A percentile compares a stretch with the other conserved stretches of the same genome.
Evolutionary conservation across 2,113 vertebrate species (phyloP).

Genomic region (Macrotus californicus): DNA sequence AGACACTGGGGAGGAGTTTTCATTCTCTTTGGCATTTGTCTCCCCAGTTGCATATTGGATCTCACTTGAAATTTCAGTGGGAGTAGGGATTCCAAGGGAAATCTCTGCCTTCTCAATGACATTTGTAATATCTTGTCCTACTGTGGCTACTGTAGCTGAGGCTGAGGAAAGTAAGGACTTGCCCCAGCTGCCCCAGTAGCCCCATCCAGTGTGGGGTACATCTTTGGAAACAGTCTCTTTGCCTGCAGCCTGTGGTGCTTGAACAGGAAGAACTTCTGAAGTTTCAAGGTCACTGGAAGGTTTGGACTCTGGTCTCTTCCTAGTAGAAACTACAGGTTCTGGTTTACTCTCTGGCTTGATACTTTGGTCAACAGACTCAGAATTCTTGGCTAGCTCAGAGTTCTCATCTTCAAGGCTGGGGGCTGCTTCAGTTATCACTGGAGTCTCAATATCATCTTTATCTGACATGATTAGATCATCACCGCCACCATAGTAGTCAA

Average conservation of each 20-base stretch:
- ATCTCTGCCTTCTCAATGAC: slow-evolving; percentile 98
- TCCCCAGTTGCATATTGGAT: slow-evolving; percentile 73
- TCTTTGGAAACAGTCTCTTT: slow-evolving; percentile 72
- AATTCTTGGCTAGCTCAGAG: slow-evolving; percentile 47
- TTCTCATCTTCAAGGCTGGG: not conserved
- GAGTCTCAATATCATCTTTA: slow-evolving; percentile 60
- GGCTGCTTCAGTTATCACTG: slow-evolving; percentile 35
- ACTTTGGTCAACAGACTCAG: not conserved
- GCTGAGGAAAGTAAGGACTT: slow-evolving; percentile 94
- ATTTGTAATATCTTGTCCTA: slow-evolving; percentile 94
- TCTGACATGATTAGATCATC: slow-evolving; percentile 79
- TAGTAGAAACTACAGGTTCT: slow-evolving; percentile 82
- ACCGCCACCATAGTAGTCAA: too few species aligned
- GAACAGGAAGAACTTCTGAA: slow-evolving; percentile 44
- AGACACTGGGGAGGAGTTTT: slow-evolving; percentile 74
- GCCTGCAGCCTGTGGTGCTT: slow-evolving; percentile 44
- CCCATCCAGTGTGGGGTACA: slow-evolving; percentile 88
- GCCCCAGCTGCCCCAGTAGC: slow-evolving; percentile 97
- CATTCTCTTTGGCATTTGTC: slow-evolving; percentile 56
- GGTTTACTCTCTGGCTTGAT: slow-evolving; percentile 61
- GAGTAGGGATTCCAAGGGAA: slow-evolving; percentile 93
- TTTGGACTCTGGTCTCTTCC: slow-evolving; percentile 87
- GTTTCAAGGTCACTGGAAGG: slow-evolving; percentile 51
- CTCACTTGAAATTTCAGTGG: slow-evolving; percentile 85
- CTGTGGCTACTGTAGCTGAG: slow-evolving; percentile 92